Evolutionary conservation across 2,113 vertebrate species (phyloP).

Genomic region (Petrocephalus microphthalmus): DNA sequence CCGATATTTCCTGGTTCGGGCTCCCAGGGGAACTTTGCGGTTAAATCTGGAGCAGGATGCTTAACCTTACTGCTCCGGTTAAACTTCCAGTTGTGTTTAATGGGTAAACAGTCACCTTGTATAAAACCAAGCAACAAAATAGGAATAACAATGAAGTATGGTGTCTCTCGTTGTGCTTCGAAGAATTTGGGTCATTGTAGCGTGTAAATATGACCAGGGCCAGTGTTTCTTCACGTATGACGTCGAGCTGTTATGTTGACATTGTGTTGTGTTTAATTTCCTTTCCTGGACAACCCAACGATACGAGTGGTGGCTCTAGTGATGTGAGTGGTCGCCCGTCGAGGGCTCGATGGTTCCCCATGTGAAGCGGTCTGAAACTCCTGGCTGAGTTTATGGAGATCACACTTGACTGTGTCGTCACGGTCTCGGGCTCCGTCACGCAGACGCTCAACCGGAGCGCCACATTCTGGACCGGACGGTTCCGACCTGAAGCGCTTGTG

Average conservation of each 20-base stretch:
- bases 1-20: neutral
- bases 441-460: neutral
- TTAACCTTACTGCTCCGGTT: neutral
- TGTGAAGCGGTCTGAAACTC: neutral
- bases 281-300: neutral
- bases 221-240: neutral
- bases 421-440: neutral
- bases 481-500: neutral
- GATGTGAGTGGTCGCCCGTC: neutral
- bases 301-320: neutral
- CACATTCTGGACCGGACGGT: neutral
- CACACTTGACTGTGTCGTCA: neutral
- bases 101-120: neutral
- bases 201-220: slow-evolving; percentile 24
- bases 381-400: neutral
- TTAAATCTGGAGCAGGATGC: neutral
- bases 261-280: neutral
- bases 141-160: neutral
- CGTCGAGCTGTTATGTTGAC: neutral
- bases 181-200: neutral
- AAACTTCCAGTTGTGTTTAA: neutral
- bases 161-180: neutral
- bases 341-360: neutral
- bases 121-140: neutral
- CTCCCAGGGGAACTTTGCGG: neutral